These are phyloP conservation scores for Nematopogon swammerdamellus DNA, from an alignment of 2,888 invertebrate genomes.

Conservation along the genomic window DNA sequence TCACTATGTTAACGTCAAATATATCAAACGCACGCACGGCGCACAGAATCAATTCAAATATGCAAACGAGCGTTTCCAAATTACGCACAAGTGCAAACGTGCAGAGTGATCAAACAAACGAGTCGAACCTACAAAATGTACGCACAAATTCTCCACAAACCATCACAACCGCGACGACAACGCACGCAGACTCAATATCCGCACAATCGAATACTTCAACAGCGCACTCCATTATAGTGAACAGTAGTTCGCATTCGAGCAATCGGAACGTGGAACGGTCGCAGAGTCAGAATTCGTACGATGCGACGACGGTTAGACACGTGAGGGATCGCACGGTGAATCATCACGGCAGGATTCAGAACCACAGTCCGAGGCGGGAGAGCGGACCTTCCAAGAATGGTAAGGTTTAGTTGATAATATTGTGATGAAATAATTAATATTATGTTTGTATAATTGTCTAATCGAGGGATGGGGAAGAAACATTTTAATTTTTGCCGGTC, in stretches of 20 bases:
- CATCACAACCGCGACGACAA: no score
- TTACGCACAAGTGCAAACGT: not conserved
- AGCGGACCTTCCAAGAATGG: constrained; percentile 21
- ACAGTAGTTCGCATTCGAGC: not conserved
- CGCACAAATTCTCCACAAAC: no score
- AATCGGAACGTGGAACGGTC: constrained; percentile 28
- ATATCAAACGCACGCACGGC: not conserved
- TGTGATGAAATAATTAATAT: no score
- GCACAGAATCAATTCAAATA: not conserved
- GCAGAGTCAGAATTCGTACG: constrained; percentile 36
- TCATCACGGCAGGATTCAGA: constrained; percentile 8
- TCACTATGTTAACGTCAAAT: no score
- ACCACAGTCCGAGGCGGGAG: constrained; percentile 29
- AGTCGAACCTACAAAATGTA: not conserved
- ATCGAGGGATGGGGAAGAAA: no score
- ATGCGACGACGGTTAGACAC: constrained; percentile 22
- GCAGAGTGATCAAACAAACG: not conserved
- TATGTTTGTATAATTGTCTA: no score
- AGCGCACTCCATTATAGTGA: not conserved
- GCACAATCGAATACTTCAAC: not conserved
- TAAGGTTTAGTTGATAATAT: constrained; percentile 16
- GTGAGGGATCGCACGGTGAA: no score
- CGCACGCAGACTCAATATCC: no score
- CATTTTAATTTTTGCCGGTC: no score
- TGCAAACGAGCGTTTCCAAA: not conserved